These are phyloP conservation scores for Thalassophryne amazonica DNA, from an alignment of 2,797 vertebrate genomes.

Conservation along the genomic window DNA sequence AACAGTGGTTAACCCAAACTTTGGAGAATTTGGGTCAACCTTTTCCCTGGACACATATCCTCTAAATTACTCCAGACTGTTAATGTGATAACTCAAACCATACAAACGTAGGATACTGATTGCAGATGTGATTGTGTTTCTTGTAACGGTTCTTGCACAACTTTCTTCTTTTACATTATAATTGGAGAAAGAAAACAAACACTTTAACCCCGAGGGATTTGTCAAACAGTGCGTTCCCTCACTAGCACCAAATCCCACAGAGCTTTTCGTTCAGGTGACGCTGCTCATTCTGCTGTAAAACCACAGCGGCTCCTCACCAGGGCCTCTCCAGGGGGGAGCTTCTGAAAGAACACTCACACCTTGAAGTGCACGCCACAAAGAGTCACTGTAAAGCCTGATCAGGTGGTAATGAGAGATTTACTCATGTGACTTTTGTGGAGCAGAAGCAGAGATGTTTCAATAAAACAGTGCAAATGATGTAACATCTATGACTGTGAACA, in stretches of 20 bases:
- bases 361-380: conserved; percentile 37
- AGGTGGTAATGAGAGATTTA: conserved; percentile 24
- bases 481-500: too few species aligned
- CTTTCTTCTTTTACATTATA: too few species aligned
- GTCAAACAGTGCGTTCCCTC: conserved; percentile 10
- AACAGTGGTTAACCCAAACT: too few species aligned
- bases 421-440: conserved; percentile 41
- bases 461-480: too few species aligned
- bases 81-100: too few species aligned
- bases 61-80: too few species aligned
- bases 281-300: conserved; percentile 40
- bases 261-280: conserved; percentile 19
- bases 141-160: neutral
- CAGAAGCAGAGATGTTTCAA: conserved; percentile 31
- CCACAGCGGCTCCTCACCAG: conserved; percentile 3
- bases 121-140: neutral
- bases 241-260: neutral
- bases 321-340: conserved; percentile 33
- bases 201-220: conserved; percentile 1
- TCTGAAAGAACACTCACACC: conserved; percentile 48
- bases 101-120: neutral
- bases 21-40: too few species aligned
- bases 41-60: too few species aligned
- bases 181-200: too few species aligned
- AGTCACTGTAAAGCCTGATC: conserved; percentile 33